A percentile compares a stretch with the other conserved stretches of the same genome.
phyloP scores from a whole-genome alignment of 2,888 invertebrate species.

The Phrixothrix hirtus region DNA sequence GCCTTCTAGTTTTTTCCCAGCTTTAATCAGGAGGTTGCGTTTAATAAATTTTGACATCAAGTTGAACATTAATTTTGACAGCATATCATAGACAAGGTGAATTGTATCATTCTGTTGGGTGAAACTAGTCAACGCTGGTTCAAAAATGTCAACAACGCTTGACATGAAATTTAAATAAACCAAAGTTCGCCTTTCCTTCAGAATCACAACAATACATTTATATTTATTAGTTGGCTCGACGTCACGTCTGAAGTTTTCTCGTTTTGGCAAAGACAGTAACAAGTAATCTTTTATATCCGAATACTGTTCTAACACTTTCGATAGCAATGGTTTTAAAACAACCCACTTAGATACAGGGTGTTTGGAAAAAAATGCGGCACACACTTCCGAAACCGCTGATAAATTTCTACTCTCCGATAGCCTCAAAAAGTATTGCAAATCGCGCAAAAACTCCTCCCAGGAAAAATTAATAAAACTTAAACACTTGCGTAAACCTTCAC shows the following conservation, averaged over 20 bases:
- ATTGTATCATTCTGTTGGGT: constrained; percentile 6
- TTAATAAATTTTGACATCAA: constrained; percentile 24
- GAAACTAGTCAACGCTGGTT: constrained; percentile 13
- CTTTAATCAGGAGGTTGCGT: constrained; percentile 8
- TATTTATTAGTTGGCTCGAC: constrained; percentile 16
- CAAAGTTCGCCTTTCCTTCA: constrained; percentile 16
- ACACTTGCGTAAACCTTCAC: constrained; percentile 7
- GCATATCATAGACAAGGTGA: constrained; percentile 10
- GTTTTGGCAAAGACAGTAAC: constrained; percentile 13
- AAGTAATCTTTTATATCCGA: constrained; percentile 17
- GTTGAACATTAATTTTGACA: constrained; percentile 15
- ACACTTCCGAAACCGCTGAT: constrained; percentile 1
- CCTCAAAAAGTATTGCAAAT: constrained; percentile 17
- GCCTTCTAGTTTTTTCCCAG: constrained; percentile 17
- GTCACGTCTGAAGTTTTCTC: constrained; percentile 18
- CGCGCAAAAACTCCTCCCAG: constrained; percentile 19
- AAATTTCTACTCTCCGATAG: constrained; percentile 14
- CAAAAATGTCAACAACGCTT: constrained; percentile 11
- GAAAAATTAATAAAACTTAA: constrained; percentile 10
- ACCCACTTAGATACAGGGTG: constrained; percentile 7
- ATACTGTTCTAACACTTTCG: constrained; percentile 15
- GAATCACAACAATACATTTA: constrained; percentile 6
- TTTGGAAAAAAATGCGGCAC: constrained; percentile 13
- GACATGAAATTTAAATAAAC: constrained; percentile 18
- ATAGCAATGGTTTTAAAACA: constrained; percentile 9